Evolutionary conservation across 2,888 invertebrate genomes (phyloP), one percentile per base, ranked within the genome.

Genomic region (Teleogryllus oceanicus): DNA sequence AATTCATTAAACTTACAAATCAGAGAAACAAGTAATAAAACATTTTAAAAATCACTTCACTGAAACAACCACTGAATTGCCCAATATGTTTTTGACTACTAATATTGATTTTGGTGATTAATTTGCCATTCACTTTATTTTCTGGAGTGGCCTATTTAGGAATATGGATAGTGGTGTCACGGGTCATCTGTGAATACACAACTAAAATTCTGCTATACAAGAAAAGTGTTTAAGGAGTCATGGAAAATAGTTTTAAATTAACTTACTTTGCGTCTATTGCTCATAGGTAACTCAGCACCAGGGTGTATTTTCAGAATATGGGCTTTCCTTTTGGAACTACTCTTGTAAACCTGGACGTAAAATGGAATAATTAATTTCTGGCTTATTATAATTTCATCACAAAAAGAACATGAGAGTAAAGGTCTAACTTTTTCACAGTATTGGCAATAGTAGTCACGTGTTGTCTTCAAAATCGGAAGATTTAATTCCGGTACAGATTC

Each of bases 291-390:
- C 81, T 91, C 90, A 76, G 91, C 89, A 80, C 95, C 96, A 1
- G 96, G 96, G 88, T 96, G 96, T 86, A 94, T 93, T 85, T 93
- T 93, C 83, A 92, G 86, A 82, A 95, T 94, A 86, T 96, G 96
- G 2, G 91, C 90, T 86, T 96, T 94, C 49, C 96, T 89, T 85
- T 96, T 96, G 79, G 94, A 93, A 84, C 94, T 94, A 82, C 94
- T 94, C 86, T 94, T 94, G 87, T 96, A 96, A 76, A 93, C 89
- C 88, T 89, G 83, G 21, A 84, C 83, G 81, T 21, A 20, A n/a
- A 21, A n/a, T 18, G 11, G 49, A 79, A 12, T 20, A 78, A 76
- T 50, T 13, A 20, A 78, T 50, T 37, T 5, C 37, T 37, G 37
- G 37, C 37, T 37, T 24, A 21, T 16, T 24, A 8, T n/a, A 8